Conservation (phyloP, 2,113 vertebrate genomes). For the Mionectes macconnelli region DNA sequence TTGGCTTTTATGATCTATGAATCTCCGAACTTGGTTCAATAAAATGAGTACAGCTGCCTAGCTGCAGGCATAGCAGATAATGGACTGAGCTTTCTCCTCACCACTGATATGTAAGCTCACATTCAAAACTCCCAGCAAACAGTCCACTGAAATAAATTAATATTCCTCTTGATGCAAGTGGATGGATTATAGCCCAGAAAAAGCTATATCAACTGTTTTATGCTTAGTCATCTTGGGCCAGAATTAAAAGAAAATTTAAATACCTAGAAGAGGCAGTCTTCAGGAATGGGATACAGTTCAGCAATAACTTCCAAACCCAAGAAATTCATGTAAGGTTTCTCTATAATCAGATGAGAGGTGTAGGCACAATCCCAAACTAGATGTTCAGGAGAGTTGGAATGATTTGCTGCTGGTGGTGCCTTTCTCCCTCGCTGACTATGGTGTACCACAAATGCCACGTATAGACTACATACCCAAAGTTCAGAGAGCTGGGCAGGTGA, state of each 20-base stretch:
- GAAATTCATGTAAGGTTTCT: background rate
- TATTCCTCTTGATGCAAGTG: background rate
- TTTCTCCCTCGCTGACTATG: background rate
- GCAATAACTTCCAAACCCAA: background rate
- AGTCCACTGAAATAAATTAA: background rate
- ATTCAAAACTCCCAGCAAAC: background rate
- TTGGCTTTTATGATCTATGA: background rate
- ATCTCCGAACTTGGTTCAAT: background rate
- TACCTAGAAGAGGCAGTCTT: background rate
- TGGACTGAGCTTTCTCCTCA: background rate
- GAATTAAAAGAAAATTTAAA: background rate
- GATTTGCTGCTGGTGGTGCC: background rate
- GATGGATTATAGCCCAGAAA: background rate
- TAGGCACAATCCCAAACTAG: background rate
- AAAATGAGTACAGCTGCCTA: background rate
- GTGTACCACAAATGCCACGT: background rate
- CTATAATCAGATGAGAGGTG: background rate
- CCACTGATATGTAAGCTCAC: background rate
- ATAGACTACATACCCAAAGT: background rate
- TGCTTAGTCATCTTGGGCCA: background rate
- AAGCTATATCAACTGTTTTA: background rate
- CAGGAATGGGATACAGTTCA: background rate
- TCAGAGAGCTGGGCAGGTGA: background rate
- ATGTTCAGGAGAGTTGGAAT: background rate
- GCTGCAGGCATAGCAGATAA: background rate